Evolutionary conservation across 2,113 vertebrate genomes (phyloP), one percentile per base, ranked within the genome.

Genomic region (Prochilodus magdalenae): DNA sequence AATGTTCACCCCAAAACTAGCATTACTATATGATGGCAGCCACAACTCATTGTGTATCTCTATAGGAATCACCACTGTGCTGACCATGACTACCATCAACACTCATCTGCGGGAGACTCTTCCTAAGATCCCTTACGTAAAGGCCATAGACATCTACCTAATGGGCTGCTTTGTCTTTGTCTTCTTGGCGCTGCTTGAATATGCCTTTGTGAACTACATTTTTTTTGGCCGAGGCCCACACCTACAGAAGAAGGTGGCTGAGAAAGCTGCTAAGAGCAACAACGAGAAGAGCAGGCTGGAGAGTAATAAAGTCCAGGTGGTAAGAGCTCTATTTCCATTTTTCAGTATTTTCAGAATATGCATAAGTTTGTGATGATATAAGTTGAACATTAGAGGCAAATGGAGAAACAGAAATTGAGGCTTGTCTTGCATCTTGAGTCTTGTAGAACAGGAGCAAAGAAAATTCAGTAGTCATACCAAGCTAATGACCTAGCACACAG

Each of bases 141-240:
- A 98, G 89, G 97, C 97, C 14, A 98, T 97, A 67, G 97, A 98
- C 84, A 96, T 98, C 90, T 98, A 97, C 86, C 91, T 98, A 82
- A 98, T 98, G 97, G 96, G 97, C 8, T 98, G 97, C 87, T 98
- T 98, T 79, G 96, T 98, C 65, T 98, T 98, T 77, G 96, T 98
- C 76, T 98, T 98, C 85, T 91, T 98, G 92, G 97, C 96, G 30
- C 90, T 98, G 91, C 91, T 98, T 88, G 97, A 98, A 90, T 98
- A 98, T 0, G 96, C 97, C 57, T 97, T 99, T 82, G 96, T 98
- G 83, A 99, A 99, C 91, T 99, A 98, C 84, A 97, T 98, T 84
- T 98, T 99, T 92, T 98, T 98, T 27, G 97, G 97, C 20, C 96
- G 96, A 87, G 97, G 96, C 57, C 97, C 96, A 66, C 96, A 97